Base-by-base conservation (phyloP, 2,113 vertebrate species). In the Murina feae region DNA sequence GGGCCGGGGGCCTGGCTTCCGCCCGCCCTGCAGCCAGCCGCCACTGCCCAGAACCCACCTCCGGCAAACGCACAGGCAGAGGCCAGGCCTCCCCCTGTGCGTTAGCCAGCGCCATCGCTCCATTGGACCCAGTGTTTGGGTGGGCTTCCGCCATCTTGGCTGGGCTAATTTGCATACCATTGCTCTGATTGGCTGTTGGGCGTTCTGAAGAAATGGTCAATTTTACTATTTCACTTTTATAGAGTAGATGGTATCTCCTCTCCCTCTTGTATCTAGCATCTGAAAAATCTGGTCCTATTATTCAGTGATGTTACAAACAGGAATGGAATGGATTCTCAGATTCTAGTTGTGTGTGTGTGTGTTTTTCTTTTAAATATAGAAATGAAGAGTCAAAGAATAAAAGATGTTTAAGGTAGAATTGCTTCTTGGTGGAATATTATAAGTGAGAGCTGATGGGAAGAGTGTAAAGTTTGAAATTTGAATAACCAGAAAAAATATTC, bases 381-480 rank as follows among this genome's bases (percentile, higher is more conserved):
- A 79, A 55, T 28, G 35, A 91, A 83, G n/a, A 79, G 81, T 92
- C 16, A 87, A 86, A 90, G 25, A 75, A 53, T 12, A 86, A 74
- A 94, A 53, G 9, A 63, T 65, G 17, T 84, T 60, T 44, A 75
- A 79, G 82, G 68, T 94, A n/a, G n/a, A 63, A 79, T 8, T 86
- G 18, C 60, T 93, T 68, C 66, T 90, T 89, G 44, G 69, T 92
- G 17, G 9, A 72, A 79, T 58, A 49, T 55, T 55, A 2, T 37
- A 78, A 76, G 63, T 78, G 39, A 96, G 42, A 95, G 58, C 3
- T 51, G 35, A 53, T 2, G 0, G 17, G 23, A 11, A 94, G 63
- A 88, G 86, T 32, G n/a, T n/a, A 23, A 94, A 75, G 16, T 78
- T 83, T 84, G 65, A 79, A 78, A 92, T 90, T 17, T 92, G 79